Evolutionary conservation across 1,140 invertebrate species (phyloP), one percentile per base, ranked within the genome.

Genomic region (Lepeophtheirus salmonis): DNA sequence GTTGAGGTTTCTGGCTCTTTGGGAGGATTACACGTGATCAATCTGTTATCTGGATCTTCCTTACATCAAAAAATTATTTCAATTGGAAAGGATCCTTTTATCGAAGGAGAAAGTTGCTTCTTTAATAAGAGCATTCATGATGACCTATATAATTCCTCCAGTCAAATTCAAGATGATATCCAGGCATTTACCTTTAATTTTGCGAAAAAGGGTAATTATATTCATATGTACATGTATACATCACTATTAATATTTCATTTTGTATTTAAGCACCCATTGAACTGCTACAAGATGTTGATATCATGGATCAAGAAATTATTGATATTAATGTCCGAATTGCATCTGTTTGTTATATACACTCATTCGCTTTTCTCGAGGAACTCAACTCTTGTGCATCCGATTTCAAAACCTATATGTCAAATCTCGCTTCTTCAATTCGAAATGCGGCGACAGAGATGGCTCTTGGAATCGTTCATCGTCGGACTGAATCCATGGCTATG

Each of bases 371-470:
- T 66, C 75, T 95, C 14, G 77, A 80, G n/a, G 89, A 95, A 69
- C 71, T 95, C 21, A 66, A 71, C 24, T 84, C 83, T 1, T 94
- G 89, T 70, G 79, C 83, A 14, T 79, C 80, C 10, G 79, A 82
- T 64, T 82, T 83, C 64, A 78, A 80, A 63, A 77, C 79, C 41
- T 83, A 82, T 66, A 71, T 79, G 62, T 76, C 82, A 23, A 82
- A 86, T 65, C 75, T 91, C 55, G 81, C 83, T 2, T 76, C 79
- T 30, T 87, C 87, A 18, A 85, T 95, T 63, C 83, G 83, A 66
- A 80, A 81, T 55, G 89, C 89, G 48, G 90, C 90, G 13, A 86
- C 86, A 0, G 89, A 95, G 71, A 88, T 95, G 78, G 90, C 90
- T 13, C 81, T 86, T 56, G 89, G 86, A 21, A 76, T 95, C 50